A percentile compares a stretch with the other conserved stretches of the same genome.
Conservation (phyloP, 2,113 vertebrate genomes). For the Lanius collurio region DNA sequence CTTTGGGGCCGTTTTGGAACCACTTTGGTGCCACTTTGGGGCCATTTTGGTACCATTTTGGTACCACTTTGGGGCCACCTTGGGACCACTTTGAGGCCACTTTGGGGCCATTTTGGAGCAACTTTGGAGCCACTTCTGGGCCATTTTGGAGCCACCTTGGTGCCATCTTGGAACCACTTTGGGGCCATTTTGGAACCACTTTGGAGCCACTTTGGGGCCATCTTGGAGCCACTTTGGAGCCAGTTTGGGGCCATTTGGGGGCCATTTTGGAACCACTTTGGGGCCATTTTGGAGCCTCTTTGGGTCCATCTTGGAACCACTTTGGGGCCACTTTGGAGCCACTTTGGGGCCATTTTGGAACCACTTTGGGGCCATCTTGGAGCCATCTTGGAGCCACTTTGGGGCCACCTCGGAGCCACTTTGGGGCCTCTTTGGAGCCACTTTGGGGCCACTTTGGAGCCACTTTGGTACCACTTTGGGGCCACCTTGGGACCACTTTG, state of each 20-base stretch:
- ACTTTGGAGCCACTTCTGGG: too few relatives aligned
- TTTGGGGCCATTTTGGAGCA: background rate
- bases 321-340: fast-evolving
- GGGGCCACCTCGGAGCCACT: fast-evolving
- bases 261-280: background rate
- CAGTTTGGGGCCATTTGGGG: fast-evolving
- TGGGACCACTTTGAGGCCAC: fast-evolving
- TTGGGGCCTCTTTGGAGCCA: background rate
- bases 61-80: fast-evolving
- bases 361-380: fast-evolving
- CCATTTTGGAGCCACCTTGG: background rate
- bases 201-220: too few relatives aligned
- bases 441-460: fast-evolving
- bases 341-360: fast-evolving
- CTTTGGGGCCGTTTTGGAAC: fast-evolving
- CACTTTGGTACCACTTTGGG: fast-evolving
- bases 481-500: fast-evolving
- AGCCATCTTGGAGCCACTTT: fast-evolving
- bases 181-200: fast-evolving
- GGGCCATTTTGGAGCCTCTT: fast-evolving
- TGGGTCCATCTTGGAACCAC: fast-evolving
- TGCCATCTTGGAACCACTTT: fast-evolving
- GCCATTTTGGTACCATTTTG: background rate
- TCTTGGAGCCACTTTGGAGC: fast-evolving
- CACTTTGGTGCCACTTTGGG: background rate